Evolutionary conservation across 2,888 invertebrate species (phyloP).

Genomic region (Nasonia oneida): DNA sequence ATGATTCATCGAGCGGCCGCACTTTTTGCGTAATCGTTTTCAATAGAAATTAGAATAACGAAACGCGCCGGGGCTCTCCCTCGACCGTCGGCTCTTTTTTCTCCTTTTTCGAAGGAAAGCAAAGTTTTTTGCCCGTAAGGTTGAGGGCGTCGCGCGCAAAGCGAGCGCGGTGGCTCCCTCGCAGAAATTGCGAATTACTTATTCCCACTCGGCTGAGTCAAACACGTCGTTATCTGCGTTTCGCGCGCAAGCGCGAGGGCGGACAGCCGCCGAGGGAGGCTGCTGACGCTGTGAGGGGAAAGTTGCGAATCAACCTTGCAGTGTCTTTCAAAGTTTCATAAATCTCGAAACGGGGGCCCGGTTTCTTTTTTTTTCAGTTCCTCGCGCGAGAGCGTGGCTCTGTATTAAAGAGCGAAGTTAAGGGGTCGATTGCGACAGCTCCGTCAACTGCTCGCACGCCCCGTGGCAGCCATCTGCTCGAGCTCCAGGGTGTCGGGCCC

Average conservation of each 20-base stretch:
- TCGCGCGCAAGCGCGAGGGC: slow-evolving; percentile 22
- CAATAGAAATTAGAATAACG: slow-evolving; percentile 47
- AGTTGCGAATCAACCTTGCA: slow-evolving; percentile 60
- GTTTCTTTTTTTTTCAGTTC: neutral
- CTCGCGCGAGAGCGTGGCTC: no score
- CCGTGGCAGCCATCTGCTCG: slow-evolving; percentile 11
- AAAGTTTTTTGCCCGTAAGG: slow-evolving; percentile 49
- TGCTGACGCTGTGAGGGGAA: slow-evolving; percentile 22
- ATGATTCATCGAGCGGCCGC: slow-evolving; percentile 38
- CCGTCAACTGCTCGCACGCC: no score
- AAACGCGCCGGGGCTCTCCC: slow-evolving; percentile 36
- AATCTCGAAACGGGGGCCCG: slow-evolving; percentile 46
- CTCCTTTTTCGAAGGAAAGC: slow-evolving; percentile 40
- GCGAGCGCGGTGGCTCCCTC: slow-evolving; percentile 3
- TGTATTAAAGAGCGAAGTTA: neutral
- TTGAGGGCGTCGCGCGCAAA: neutral
- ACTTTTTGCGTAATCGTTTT: slow-evolving; percentile 51
- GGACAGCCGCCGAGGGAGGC: slow-evolving; percentile 22
- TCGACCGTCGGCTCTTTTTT: slow-evolving; percentile 11
- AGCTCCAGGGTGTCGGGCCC: neutral
- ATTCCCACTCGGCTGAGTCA: slow-evolving; percentile 62
- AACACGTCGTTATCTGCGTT: slow-evolving; percentile 64
- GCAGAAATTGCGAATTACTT: slow-evolving; percentile 64
- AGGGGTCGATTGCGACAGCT: neutral
- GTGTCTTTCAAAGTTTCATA: slow-evolving; percentile 62